Conservation (phyloP, 2,113 vertebrate genomes). For the Tetraodon nigroviridis region DNA sequence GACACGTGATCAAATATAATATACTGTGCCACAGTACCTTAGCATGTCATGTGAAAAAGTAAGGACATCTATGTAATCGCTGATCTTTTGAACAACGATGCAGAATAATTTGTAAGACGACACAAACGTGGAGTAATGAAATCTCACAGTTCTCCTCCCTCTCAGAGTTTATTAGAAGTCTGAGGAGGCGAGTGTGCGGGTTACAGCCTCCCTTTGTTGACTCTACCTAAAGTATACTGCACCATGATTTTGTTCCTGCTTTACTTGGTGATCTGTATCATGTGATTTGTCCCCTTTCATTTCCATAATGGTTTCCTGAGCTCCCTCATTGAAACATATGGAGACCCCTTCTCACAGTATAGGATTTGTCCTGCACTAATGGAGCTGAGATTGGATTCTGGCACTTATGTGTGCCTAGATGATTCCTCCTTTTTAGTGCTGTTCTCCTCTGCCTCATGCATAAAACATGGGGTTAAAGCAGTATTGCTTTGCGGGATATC, state of each 20-base stretch:
- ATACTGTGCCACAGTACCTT: slow-evolving; percentile 31
- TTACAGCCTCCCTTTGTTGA: slow-evolving; percentile 44
- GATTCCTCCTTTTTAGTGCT: slow-evolving; percentile 74
- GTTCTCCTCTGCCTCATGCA: slow-evolving; percentile 73
- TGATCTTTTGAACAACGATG: slow-evolving; percentile 54
- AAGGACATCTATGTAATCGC: slow-evolving; percentile 34
- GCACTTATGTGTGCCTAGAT: slow-evolving; percentile 71
- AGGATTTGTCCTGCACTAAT: slow-evolving; percentile 77
- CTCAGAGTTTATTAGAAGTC: slow-evolving; percentile 51
- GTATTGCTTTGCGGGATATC: slow-evolving; percentile 67
- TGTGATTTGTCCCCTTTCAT: slow-evolving; percentile 74
- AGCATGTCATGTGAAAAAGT: slow-evolving; percentile 24
- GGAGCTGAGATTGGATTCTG: slow-evolving; percentile 77
- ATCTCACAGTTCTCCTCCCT: slow-evolving; percentile 28
- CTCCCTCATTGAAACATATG: slow-evolving; percentile 69
- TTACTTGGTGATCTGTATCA: slow-evolving; percentile 63
- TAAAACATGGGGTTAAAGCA: slow-evolving; percentile 76
- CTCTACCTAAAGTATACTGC: slow-evolving; percentile 48
- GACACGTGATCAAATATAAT: slow-evolving; percentile 59
- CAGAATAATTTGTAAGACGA: slow-evolving; percentile 48
- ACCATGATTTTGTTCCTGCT: slow-evolving; percentile 61
- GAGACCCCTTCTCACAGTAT: slow-evolving; percentile 68
- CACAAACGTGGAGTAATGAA: slow-evolving; percentile 51
- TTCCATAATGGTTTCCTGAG: slow-evolving; percentile 77
- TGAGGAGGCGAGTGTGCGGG: slow-evolving; percentile 23